Evolutionary conservation across 1,140 invertebrate genomes (phyloP).

Genomic region (Bathynomus jamesi): DNA sequence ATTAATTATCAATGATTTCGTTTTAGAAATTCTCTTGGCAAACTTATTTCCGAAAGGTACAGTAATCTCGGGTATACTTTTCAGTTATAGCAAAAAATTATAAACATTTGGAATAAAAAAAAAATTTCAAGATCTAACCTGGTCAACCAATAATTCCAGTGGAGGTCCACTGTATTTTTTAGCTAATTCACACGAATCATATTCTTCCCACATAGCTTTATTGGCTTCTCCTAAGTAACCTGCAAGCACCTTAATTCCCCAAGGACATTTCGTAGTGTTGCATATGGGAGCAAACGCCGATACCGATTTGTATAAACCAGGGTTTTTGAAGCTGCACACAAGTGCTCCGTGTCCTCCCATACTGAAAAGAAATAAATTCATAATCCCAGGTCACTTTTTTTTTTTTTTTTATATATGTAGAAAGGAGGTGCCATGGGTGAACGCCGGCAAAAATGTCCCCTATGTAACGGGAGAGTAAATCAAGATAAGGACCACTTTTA

Average conservation of each 20-base stretch:
- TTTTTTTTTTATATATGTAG: too few species aligned
- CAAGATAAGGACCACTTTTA: too few species aligned
- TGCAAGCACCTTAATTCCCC: conserved; percentile 79
- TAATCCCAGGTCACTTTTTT: too few species aligned
- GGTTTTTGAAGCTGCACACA: conserved; percentile 84
- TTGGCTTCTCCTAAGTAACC: conserved; percentile 67
- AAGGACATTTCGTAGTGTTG: conserved; percentile 73
- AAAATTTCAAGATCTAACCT: conserved; percentile 52
- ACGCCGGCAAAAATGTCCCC: too few species aligned
- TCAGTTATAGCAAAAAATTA: background rate
- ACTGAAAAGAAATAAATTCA: conserved; percentile 49
- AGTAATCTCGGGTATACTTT: background rate
- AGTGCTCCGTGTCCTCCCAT: conserved; percentile 98
- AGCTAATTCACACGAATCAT: conserved; percentile 79
- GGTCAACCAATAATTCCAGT: conserved; percentile 79
- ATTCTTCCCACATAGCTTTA: conserved; percentile 64
- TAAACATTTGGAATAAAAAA: conserved; percentile 44
- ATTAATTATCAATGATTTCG: background rate
- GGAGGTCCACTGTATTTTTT: conserved; percentile 76
- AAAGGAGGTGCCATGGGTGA: too few species aligned
- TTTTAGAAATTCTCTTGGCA: background rate
- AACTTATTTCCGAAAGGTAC: background rate
- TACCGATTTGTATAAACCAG: conserved; percentile 76
- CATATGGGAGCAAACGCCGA: conserved; percentile 96
- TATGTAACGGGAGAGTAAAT: too few species aligned